Base-by-base conservation (phyloP, 2,113 vertebrate genomes). In the Hippocampus guttulatus region DNA sequence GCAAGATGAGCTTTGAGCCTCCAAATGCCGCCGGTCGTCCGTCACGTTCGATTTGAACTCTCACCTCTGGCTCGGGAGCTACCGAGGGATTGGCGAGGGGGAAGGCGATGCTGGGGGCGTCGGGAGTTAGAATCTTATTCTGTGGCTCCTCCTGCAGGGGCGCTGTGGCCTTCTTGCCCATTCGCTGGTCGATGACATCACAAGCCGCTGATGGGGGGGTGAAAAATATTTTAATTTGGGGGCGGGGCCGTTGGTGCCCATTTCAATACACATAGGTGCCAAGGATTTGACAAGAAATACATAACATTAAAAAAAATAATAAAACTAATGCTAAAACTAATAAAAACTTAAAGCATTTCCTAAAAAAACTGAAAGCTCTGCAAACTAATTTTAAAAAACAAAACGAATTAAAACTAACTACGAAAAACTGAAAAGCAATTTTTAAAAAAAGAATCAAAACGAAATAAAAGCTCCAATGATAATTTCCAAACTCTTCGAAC, bases 51-150 rank as follows among this genome's bases (percentile, higher is more conserved):
- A 40, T 11, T 1, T 30, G 15, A 64, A 49, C 7, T 18, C 51
- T 75, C 64, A 91, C 91, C 89, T 85, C 79, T 52, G 95, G 94
- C 41, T 94, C 90, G 2, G 93, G 93, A 64, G 93, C 92, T 21
- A 94, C 92, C 10, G 91, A 84, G 1, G 96, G 93, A n/a, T 95
- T 96, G 64, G 94, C 89, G 16, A 95, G 84, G 1, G 95, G 94
- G 67, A 97, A 95, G 65, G 95, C 94, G 68, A 95, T 93, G 78
- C 92, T 94, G 47, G 94, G 95, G 47, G 94, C 94, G 70, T 94
- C 76, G 0, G 95, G 96, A 0, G 94, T 97, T 14, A 93, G 91
- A 68, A 94, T 86, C 67, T 91, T 68, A 5, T 85, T 81, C 21
- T 90, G 91, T 64, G 71, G 70, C 47, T 91, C 86, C 75, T 82